Conservation (phyloP, 2,888 invertebrate genomes). For the Dastarcus helophoroides region DNA sequence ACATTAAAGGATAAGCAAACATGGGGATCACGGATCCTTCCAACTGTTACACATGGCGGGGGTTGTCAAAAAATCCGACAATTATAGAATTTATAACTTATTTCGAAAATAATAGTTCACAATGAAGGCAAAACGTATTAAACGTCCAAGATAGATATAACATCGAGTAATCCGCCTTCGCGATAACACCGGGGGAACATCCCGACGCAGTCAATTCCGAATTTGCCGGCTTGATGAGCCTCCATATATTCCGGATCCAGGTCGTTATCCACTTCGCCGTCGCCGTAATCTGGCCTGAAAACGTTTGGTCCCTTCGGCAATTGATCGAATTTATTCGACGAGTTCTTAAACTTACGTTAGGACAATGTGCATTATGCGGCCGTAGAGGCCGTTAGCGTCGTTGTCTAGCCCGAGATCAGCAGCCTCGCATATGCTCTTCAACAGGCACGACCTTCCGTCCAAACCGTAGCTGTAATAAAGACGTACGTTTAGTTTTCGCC, state of each 20-base stretch:
- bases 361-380: constrained; percentile 62
- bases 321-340: neutral
- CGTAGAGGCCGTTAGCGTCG: constrained; percentile 52
- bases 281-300: neutral
- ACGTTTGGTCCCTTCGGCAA: neutral
- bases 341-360: constrained; percentile 51
- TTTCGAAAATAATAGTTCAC: too few relatives aligned
- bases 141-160: neutral
- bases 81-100: too few relatives aligned
- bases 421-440: constrained; percentile 63
- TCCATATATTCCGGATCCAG: neutral
- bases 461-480: constrained; percentile 54
- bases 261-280: constrained; percentile 1
- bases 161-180: neutral
- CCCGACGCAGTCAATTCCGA: neutral
- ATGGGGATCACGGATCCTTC: too few relatives aligned
- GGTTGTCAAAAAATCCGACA: too few relatives aligned
- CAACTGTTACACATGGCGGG: too few relatives aligned
- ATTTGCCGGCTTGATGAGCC: neutral
- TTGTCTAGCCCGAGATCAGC: constrained; percentile 56
- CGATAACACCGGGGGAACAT: neutral
- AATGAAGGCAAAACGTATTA: neutral
- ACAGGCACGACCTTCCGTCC: constrained; percentile 55
- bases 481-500: too few relatives aligned
- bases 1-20: too few relatives aligned